These are phyloP conservation scores for Julus scandinavius DNA, from an alignment of 2,888 invertebrate species.

Conservation along the genomic window DNA sequence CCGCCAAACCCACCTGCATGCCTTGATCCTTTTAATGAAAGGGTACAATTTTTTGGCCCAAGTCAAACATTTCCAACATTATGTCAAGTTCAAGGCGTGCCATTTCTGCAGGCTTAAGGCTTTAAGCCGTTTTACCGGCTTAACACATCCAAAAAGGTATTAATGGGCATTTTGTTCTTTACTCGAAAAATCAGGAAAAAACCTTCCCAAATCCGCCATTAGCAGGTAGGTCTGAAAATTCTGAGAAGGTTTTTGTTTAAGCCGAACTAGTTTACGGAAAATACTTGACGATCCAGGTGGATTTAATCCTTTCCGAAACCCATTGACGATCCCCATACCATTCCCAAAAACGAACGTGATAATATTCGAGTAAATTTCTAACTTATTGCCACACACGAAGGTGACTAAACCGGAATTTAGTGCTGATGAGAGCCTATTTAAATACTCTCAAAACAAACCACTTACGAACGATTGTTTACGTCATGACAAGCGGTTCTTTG, in stretches of 20 bases:
- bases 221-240: background rate
- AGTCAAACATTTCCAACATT: background rate
- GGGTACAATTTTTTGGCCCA: background rate
- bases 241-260: background rate
- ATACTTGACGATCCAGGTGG: conserved; percentile 30
- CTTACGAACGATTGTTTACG: background rate
- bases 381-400: conserved; percentile 14
- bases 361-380: background rate
- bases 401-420: conserved; percentile 7
- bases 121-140: background rate
- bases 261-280: background rate
- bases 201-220: conserved; percentile 1
- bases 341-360: background rate
- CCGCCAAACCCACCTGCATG: conserved; percentile 7
- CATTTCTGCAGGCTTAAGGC: background rate
- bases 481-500: background rate
- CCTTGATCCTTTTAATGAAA: background rate
- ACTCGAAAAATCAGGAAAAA: background rate
- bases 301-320: conserved; percentile 36
- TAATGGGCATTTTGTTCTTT: background rate
- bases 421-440: background rate
- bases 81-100: conserved; percentile 7
- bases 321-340: background rate
- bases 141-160: background rate
- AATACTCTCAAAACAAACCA: background rate